These are phyloP conservation scores for Gasteruption jaculator DNA, from an alignment of 2,888 invertebrate genomes.

Conservation along the genomic window DNA sequence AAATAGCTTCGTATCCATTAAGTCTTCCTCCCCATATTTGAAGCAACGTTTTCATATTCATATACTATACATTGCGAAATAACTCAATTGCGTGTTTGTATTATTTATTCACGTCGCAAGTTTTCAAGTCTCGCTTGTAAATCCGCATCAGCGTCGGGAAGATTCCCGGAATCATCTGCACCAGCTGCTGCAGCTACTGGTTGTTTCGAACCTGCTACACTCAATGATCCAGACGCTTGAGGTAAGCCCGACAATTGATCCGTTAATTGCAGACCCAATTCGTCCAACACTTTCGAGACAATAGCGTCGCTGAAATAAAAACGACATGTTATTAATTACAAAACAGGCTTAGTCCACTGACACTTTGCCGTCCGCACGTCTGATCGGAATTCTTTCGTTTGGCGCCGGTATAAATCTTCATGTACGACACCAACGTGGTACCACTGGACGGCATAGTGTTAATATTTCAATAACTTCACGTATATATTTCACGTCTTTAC, in stretches of 20 bases:
- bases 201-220: slow-evolving; percentile 59
- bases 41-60: slow-evolving; percentile 23
- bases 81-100: not conserved
- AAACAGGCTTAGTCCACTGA: no score
- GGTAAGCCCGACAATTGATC: slow-evolving; percentile 91
- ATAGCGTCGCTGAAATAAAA: slow-evolving; percentile 74
- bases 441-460: no score
- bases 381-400: no score
- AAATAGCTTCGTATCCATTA: no score
- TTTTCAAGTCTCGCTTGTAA: slow-evolving; percentile 95
- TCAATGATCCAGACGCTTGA: slow-evolving; percentile 59
- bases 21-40: no score
- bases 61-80: no score
- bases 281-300: slow-evolving; percentile 94
- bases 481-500: no score
- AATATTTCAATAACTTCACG: no score
- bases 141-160: slow-evolving; percentile 92
- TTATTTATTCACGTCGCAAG: slow-evolving; percentile 73
- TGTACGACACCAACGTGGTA: no score
- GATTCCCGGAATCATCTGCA: slow-evolving; percentile 50
- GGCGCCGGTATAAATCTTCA: no score
- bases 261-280: slow-evolving; percentile 90
- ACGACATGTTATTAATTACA: not conserved
- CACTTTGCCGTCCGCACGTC: no score
- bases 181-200: slow-evolving; percentile 57